Evolutionary conservation across 2,797 vertebrate genomes (phyloP), one percentile per base, ranked within the genome.

Genomic region (Poeciliopsis infans): DNA sequence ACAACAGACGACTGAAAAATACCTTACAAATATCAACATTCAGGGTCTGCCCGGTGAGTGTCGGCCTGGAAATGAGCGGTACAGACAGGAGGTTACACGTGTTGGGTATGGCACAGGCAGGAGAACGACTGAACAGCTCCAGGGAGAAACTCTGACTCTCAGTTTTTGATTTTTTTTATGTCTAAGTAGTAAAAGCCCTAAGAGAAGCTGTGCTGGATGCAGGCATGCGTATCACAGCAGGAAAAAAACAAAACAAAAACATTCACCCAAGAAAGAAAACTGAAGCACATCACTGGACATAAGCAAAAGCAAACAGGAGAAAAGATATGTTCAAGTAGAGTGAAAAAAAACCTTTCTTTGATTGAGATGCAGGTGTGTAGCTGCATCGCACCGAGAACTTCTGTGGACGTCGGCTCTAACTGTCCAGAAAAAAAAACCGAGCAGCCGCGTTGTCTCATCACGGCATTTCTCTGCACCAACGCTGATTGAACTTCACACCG

Each of bases 141-240:
- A 39, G 73, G 86, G 83, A 91, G 85, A 78, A 80, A 49, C 55
- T 72, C 81, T 49, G 76, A 86, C 76, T 84, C 89, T 82, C 84
- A 87, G 16, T 36, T 66, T 36, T 64, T 18, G 0, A 12, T 36
- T 25, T n/a, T 39, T n/a, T 80, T 72, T 76, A 83, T 73, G 70
- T 89, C 74, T 49, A 81, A 88, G 81, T 85, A 87, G 85, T 83
- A 85, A 92, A 94, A 90, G 90, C 86, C 88, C 78, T 89, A 93
- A 88, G 91, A 93, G 79, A 94, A 93, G 93, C 93, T 79, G 94
- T 86, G 90, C 92, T 92, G 88, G 91, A 94, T 94, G 93, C 94
- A 94, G 88, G 93, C 95, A 95, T 93, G 94, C 94, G 77, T 87
- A 90, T 88, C 92, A 90, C 91, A 82, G 85, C 77, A 87, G 77